Evolutionary conservation across 2,888 invertebrate genomes (phyloP).

Genomic region (Silvanus unidentatus): DNA sequence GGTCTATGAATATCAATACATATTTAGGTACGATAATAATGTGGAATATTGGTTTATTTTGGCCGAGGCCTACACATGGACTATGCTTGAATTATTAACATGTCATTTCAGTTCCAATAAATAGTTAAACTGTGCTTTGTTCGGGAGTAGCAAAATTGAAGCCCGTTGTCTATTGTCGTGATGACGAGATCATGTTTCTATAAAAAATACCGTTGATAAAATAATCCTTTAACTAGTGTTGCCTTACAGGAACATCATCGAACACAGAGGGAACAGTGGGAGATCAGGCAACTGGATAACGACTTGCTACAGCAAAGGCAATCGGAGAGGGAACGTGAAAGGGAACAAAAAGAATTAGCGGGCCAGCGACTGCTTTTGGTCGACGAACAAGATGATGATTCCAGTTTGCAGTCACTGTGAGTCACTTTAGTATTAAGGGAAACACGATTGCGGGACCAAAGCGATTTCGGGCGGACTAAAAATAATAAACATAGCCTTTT

Average conservation of each 20-base stretch:
- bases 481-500: no score
- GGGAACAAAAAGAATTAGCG: constrained; percentile 53
- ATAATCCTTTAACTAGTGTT: constrained; percentile 7
- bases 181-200: not conserved
- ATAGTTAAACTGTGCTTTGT: no score
- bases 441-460: no score
- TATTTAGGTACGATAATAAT: no score
- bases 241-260: constrained; percentile 49
- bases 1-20: no score
- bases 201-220: not conserved
- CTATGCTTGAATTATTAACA: no score
- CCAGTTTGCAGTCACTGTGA: constrained; percentile 38
- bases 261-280: constrained; percentile 55
- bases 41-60: not conserved
- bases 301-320: constrained; percentile 58
- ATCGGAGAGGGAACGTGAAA: constrained; percentile 53
- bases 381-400: constrained; percentile 40
- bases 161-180: no score
- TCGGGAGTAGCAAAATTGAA: no score
- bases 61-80: no score
- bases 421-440: no score
- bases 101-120: no score
- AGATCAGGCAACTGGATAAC: constrained; percentile 54
- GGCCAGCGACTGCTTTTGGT: constrained; percentile 36
- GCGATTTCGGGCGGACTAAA: no score